Conservation (phyloP, 2,888 invertebrate genomes). For the Bruchidius siliquastri region DNA sequence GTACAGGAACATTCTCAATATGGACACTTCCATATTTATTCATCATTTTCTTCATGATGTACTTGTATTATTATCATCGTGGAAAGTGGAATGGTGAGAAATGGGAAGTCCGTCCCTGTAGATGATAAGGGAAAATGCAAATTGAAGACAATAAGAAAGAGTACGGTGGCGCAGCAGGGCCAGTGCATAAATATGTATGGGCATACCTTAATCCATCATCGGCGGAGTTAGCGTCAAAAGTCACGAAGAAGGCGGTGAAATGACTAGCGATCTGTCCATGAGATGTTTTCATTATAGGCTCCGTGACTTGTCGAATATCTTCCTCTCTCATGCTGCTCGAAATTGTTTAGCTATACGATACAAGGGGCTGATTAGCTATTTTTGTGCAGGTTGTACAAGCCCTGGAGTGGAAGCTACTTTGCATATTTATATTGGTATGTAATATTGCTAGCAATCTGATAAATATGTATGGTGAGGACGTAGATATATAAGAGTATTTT, state of each 20-base stretch:
- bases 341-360: background rate
- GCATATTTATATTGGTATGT: background rate
- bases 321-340: background rate
- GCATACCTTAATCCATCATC: slow-evolving; percentile 44
- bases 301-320: slow-evolving; percentile 46
- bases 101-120: slow-evolving; percentile 10
- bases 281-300: slow-evolving; percentile 50
- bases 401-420: background rate
- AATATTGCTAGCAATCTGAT: background rate
- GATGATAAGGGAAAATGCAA: slow-evolving; percentile 47
- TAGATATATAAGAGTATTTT: no score
- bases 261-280: slow-evolving; percentile 49
- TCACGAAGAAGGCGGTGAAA: slow-evolving; percentile 50
- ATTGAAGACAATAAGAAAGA: slow-evolving; percentile 39
- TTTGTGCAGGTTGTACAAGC: background rate
- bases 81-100: no score
- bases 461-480: background rate
- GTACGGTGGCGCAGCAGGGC: background rate
- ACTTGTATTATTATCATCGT: no score
- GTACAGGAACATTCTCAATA: no score
- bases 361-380: background rate
- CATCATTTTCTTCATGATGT: no score
- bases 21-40: no score
- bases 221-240: slow-evolving; percentile 48
- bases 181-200: slow-evolving; percentile 41